Conservation (phyloP, 2,888 invertebrate species). For the Harpagoxenus sublaevis region DNA sequence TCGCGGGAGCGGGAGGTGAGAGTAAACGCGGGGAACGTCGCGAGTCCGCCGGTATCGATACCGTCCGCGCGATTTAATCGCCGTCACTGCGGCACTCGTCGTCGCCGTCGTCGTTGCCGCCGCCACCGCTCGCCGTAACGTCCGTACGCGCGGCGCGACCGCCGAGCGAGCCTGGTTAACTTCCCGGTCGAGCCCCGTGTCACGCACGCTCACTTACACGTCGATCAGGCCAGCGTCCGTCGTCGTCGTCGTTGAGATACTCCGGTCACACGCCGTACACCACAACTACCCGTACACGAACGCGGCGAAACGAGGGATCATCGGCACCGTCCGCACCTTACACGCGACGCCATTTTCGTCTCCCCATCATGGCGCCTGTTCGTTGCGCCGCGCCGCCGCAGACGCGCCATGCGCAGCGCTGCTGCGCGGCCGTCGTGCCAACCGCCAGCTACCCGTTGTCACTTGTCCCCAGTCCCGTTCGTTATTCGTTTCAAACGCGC, state of each 20-base stretch:
- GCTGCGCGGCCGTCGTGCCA: conserved; percentile 15
- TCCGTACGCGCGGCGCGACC: conserved; percentile 45
- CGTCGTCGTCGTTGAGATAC: conserved; percentile 1
- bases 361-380: conserved; percentile 45
- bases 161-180: not conserved
- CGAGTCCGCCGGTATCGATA: conserved; percentile 18
- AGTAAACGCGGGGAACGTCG: not conserved
- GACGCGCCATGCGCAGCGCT: conserved; percentile 25
- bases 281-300: conserved; percentile 22
- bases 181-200: not conserved
- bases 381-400: not conserved
- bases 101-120: not conserved
- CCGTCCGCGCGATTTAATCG: conserved; percentile 58
- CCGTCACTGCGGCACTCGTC: conserved; percentile 44
- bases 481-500: too few relatives aligned
- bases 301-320: conserved; percentile 66
- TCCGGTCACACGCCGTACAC: not conserved
- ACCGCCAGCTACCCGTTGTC: not conserved
- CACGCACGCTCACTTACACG: not conserved
- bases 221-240: not conserved
- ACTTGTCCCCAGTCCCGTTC: too few relatives aligned
- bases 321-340: conserved; percentile 77
- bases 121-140: conserved; percentile 32
- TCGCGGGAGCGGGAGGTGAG: not conserved
- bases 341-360: conserved; percentile 79